Percentiles rank a stretch among this genome's conserved stretches.
These are phyloP conservation scores for Condylostylus longicornis DNA, from an alignment of 1,140 invertebrate species.

Conservation along the genomic window DNA sequence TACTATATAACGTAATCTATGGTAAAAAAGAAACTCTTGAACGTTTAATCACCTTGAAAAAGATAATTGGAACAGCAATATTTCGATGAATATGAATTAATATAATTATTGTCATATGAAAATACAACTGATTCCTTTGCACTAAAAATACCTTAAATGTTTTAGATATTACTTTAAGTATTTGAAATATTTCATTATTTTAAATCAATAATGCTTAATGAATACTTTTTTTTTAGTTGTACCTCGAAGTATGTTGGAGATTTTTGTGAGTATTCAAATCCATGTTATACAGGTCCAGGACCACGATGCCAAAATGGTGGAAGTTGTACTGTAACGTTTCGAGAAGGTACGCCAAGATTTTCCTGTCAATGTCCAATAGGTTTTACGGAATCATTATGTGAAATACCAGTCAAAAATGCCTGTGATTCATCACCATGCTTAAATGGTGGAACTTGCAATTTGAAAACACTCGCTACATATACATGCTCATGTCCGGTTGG, in stretches of 20 bases:
- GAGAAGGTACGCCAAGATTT: slow-evolving; percentile 58
- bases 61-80: too few species aligned
- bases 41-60: too few species aligned
- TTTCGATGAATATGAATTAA: too few species aligned
- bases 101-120: too few species aligned
- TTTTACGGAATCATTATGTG: slow-evolving; percentile 82
- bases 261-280: slow-evolving; percentile 85
- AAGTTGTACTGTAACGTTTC: slow-evolving; percentile 57
- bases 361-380: slow-evolving; percentile 77
- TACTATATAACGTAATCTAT: too few species aligned
- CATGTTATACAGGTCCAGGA: slow-evolving; percentile 64
- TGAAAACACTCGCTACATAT: slow-evolving; percentile 61
- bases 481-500: slow-evolving; percentile 70
- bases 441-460: slow-evolving; percentile 70
- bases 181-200: too few species aligned
- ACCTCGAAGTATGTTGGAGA: slow-evolving; percentile 79
- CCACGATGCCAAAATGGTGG: slow-evolving; percentile 82
- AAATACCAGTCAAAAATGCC: slow-evolving; percentile 74
- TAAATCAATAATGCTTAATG: too few species aligned
- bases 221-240: slow-evolving; percentile 56
- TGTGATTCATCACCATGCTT: slow-evolving; percentile 78
- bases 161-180: too few species aligned
- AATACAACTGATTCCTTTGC: too few species aligned
- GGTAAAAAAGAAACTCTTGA: too few species aligned
- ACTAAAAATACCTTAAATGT: too few species aligned